These are phyloP conservation scores for Pseudomyrmex sp. DNA, from an alignment of 1,140 invertebrate species.

Conservation along the genomic window DNA sequence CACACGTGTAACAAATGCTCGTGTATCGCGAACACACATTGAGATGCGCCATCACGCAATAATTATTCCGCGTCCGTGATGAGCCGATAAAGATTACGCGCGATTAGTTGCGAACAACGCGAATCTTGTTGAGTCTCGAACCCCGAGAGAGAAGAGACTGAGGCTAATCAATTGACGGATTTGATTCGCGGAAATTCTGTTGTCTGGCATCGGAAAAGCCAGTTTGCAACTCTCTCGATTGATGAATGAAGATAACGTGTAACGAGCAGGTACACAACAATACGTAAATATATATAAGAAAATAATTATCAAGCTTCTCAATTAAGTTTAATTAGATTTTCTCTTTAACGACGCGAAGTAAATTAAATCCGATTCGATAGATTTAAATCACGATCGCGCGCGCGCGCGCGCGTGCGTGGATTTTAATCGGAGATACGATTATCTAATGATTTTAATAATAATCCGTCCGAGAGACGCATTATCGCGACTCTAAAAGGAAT, in stretches of 20 bases:
- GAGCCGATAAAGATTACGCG: slow-evolving; percentile 20
- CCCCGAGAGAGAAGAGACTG: not conserved
- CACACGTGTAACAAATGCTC: not conserved
- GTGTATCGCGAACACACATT: not conserved
- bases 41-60: slow-evolving; percentile 6
- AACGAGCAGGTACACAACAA: no score
- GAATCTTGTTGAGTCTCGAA: not conserved
- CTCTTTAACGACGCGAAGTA: no score
- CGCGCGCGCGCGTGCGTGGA: no score
- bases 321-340: no score
- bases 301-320: no score
- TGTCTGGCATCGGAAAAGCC: not conserved
- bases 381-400: no score
- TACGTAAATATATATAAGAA: no score
- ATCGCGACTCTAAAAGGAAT: not conserved
- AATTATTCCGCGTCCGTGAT: slow-evolving; percentile 12
- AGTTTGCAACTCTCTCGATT: not conserved
- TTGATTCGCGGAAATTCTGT: not conserved
- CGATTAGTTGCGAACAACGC: slow-evolving; percentile 20
- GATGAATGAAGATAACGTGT: no score
- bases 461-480: not conserved
- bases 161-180: not conserved
- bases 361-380: no score
- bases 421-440: no score
- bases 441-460: no score